phyloP scores from a whole-genome alignment of 2,888 invertebrate genomes.

The Scaptomyza reducta region DNA sequence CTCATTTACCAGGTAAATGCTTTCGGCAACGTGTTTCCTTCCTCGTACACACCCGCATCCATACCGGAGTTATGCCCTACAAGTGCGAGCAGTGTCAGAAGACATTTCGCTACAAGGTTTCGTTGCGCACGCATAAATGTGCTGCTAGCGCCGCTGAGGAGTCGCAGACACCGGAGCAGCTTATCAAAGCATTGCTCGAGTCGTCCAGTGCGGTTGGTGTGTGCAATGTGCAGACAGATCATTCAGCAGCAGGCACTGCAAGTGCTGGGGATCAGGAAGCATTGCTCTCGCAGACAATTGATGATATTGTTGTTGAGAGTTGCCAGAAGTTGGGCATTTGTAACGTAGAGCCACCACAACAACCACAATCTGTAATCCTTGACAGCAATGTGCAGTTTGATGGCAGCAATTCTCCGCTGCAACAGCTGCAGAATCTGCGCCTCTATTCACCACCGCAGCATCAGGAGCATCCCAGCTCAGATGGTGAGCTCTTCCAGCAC shows the following conservation, averaged over 20 bases:
- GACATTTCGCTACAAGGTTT: conserved; percentile 93
- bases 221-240: conserved; percentile 64
- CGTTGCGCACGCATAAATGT: conserved; percentile 93
- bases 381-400: conserved; percentile 83
- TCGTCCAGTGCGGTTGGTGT: conserved; percentile 44
- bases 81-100: conserved; percentile 92
- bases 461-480: conserved; percentile 52
- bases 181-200: conserved; percentile 79
- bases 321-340: conserved; percentile 83
- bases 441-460: conserved; percentile 85
- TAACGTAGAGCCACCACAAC: conserved; percentile 46
- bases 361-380: conserved; percentile 70
- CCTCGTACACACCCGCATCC: conserved; percentile 92
- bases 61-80: conserved; percentile 93
- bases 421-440: conserved; percentile 87
- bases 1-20: conserved; percentile 88
- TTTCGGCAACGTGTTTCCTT: conserved; percentile 94
- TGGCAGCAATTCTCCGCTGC: conserved; percentile 87
- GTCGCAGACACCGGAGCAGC: conserved; percentile 72
- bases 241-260: conserved; percentile 85
- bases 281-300: conserved; percentile 79
- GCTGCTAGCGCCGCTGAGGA: conserved; percentile 35
- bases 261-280: conserved; percentile 71
- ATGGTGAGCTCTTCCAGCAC: conserved; percentile 67
- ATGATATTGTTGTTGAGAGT: conserved; percentile 84